Percentiles rank a stretch among this genome's conserved stretches.
Conservation (phyloP, 1,140 invertebrate species). For the Apis cerana region DNA sequence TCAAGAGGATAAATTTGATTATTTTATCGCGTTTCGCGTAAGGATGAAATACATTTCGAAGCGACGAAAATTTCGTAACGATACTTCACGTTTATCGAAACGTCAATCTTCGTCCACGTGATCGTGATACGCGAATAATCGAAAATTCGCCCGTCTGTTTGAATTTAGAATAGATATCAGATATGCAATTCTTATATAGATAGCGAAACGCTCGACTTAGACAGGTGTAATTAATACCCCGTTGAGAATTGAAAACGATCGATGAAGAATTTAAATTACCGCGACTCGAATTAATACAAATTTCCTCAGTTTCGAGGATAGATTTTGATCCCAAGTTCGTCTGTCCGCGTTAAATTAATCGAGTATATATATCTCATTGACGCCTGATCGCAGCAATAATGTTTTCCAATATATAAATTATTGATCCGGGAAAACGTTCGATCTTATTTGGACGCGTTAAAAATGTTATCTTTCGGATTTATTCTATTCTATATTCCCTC, state of each 20-base stretch:
- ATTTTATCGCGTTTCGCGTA: slow-evolving; percentile 5
- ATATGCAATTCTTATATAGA: slow-evolving; percentile 8
- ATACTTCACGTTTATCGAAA: background rate
- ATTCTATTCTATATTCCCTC: too few relatives aligned
- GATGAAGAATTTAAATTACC: background rate
- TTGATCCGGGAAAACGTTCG: too few relatives aligned
- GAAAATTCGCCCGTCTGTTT: background rate
- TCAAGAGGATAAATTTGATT: background rate
- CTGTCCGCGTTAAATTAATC: too few relatives aligned
- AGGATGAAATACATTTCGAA: background rate
- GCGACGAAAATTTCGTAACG: slow-evolving; percentile 7
- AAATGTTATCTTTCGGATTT: too few relatives aligned
- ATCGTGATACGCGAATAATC: slow-evolving; percentile 1
- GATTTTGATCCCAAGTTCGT: background rate
- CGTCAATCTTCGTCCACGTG: slow-evolving; percentile 25
- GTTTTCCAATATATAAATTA: too few relatives aligned
- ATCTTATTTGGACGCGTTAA: too few relatives aligned
- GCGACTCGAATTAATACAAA: background rate
- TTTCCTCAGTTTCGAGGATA: background rate
- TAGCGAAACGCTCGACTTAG: background rate
- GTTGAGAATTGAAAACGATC: background rate
- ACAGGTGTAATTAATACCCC: background rate
- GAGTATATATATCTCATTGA: too few relatives aligned
- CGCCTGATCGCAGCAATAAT: too few relatives aligned
- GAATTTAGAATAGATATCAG: slow-evolving; percentile 6